Base-by-base conservation (phyloP, 2,888 invertebrate species). In the Glaucopsyche alexis region DNA sequence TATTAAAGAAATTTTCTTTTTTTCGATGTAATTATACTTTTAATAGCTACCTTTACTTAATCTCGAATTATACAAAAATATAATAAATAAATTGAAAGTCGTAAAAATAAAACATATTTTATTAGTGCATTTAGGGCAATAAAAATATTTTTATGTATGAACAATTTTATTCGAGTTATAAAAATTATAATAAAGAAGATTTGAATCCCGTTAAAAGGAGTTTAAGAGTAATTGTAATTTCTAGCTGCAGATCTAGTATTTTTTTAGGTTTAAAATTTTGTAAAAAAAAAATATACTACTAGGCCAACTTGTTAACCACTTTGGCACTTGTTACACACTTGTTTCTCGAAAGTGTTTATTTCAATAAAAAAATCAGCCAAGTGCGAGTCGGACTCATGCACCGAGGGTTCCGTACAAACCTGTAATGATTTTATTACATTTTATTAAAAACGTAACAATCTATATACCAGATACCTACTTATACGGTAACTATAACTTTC, bases 81-180 rank as follows among this genome's bases (percentile, higher is more conserved):
- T 29, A 67, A 29, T 29, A 67, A 69, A 69, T 69, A 19, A 19
- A 69, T 49, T 19, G 40, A 8, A 14, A 47, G 49, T 29, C 69
- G 16, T 69, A 47, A 69, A 69, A 49, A 29, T 47, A 19, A 29
- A 29, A 29, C 29, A 29, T 1, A 29, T 29, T 67, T 47, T 67
- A 47, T 67, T 19, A 29, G 19, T 7, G 47, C 49, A 47, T 69
- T 47, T 14, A 49, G 49, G 29, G 19, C 69, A 49, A 29, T 69
- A 29, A 69, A 66, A 49, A 19, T 69, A 69, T 69, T 69, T 67
- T 49, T 69, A 69, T 69, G 49, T 29, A 49, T 9, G 14, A 69
- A 49, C 14, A 29, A 69, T 69, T 49, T 49, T 49, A 69, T 49
- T 67, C 14, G 13, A 49, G 49, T 14, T 29, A 47, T 69, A 69